phyloP scores from a whole-genome alignment of 2,797 vertebrate species.

The Hippopotamyrus pictus region DNA sequence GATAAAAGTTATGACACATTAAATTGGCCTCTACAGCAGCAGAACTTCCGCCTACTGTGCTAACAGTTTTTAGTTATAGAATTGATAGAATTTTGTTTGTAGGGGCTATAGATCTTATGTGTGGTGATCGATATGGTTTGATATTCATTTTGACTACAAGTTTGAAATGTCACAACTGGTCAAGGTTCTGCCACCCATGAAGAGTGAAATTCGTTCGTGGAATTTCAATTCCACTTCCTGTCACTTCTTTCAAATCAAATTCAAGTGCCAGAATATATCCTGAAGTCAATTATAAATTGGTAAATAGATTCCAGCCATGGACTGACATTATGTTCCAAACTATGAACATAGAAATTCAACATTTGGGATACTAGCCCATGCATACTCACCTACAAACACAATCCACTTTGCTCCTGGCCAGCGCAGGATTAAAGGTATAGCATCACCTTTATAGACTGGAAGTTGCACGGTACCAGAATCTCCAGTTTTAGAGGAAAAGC shows the following conservation, averaged over 20 bases:
- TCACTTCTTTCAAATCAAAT: background rate
- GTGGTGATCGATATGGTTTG: background rate
- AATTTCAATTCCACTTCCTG: background rate
- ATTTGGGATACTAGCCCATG: background rate
- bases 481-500: background rate
- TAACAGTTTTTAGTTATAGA: background rate
- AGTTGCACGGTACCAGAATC: background rate
- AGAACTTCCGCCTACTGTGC: background rate
- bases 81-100: background rate
- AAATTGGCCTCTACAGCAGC: background rate
- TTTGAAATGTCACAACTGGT: background rate
- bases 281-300: background rate
- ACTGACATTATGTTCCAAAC: background rate
- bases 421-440: background rate
- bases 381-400: background rate
- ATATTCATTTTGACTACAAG: background rate
- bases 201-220: background rate
- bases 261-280: background rate
- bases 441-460: background rate
- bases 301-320: background rate
- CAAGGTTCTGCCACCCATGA: background rate
- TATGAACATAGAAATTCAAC: background rate
- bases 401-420: background rate
- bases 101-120: background rate
- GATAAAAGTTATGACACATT: background rate